Conservation (phyloP, 1,140 invertebrate genomes). For the Caerostris extrusa region DNA sequence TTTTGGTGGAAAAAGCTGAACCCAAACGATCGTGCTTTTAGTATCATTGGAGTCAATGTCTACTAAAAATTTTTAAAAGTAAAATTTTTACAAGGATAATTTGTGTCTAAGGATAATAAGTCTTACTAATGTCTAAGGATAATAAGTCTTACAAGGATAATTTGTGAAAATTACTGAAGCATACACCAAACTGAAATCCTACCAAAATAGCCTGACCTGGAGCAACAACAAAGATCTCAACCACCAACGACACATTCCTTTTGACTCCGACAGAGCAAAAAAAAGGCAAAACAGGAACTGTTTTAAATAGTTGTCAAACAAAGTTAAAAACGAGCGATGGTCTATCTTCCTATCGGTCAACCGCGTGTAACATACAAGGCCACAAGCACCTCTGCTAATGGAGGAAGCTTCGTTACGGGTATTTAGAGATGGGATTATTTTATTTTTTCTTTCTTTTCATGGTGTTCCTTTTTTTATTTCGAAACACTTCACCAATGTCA, state of each 20-base stretch:
- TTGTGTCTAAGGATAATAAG: no score
- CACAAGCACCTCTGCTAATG: not conserved
- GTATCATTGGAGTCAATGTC: no score
- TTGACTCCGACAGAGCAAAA: not conserved
- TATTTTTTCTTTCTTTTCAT: not conserved
- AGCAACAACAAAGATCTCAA: no score
- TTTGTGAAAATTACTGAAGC: no score
- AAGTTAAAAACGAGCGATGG: not conserved
- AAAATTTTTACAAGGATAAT: no score
- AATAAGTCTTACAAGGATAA: no score
- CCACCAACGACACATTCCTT: not conserved
- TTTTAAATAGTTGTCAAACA: not conserved
- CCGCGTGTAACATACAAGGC: conserved; percentile 1
- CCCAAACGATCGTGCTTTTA: no score
- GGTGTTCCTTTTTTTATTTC: not conserved
- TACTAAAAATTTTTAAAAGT: no score
- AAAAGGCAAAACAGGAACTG: not conserved
- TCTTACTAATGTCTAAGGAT: no score
- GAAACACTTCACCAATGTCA: not conserved
- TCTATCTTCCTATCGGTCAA: conserved; percentile 7
- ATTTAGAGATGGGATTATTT: not conserved
- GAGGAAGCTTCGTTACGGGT: not conserved
- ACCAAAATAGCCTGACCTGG: no score
- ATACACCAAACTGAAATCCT: no score
- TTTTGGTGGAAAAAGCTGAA: no score